Evolutionary conservation across 2,797 vertebrate species (phyloP), one percentile per base, ranked within the genome.

Genomic region (Poecile montanus): DNA sequence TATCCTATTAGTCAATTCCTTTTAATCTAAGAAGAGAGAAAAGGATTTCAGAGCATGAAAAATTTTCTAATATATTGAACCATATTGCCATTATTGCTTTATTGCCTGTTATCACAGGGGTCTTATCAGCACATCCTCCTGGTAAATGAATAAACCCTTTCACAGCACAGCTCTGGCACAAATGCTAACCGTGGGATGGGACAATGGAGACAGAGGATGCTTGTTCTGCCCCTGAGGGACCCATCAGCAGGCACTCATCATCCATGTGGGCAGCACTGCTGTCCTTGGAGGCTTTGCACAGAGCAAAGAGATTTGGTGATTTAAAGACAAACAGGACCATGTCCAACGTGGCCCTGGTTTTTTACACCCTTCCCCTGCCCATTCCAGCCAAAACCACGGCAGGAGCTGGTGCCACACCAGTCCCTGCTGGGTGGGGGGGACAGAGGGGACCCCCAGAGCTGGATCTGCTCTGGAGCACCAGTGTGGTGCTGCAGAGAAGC

Each of bases 91-190:
- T 92, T 87, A 91, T 75, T 85, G 44, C 44, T 80, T 95, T 89
- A 92, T 62, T 68, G 81, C 82, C 50, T 32, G 70, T 77, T 95
- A 89, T 89, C 38, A 1, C 72, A 32, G 78, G 70, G 51, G 36
- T 91, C 85, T 91, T 89, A 96, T 84, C 93, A 93, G 89, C 42
- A 78, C 62, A 78, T 89, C 75, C 79, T 38, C 58, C 62, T 48
- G 57, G 72, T 75, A 93, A 96, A 78, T 2, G 34, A 94, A 92
- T 89, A 85, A 96, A 91, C 38, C 61, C 72, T 91, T 81, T 72
- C 54, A 22, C 0, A 7, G 29, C 2, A 6, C 50, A 56, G 71
- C 44, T n/a, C 86, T 92, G 76, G 88, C 66, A 70, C 61, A 70
- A 62, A 54, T 1, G 5, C 27, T 22, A 3, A 6, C 47, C 1